These are phyloP conservation scores for Jacana jacana DNA, from an alignment of 2,113 vertebrate species.

Conservation along the genomic window DNA sequence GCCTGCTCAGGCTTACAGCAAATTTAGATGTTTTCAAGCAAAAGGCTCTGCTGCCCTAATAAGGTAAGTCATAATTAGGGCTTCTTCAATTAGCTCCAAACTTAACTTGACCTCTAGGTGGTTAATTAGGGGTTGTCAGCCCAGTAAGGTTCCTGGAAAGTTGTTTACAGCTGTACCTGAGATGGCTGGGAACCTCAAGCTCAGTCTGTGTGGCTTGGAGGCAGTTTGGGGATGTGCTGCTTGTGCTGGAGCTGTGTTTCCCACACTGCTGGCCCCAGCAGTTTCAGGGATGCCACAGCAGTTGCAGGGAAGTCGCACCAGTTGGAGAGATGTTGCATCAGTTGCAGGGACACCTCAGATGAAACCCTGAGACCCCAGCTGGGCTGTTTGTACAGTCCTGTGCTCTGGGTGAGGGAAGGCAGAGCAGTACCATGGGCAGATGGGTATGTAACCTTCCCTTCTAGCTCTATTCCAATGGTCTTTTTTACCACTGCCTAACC, in stretches of 20 bases:
- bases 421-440: rapidly evolving
- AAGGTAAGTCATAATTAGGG: not conserved
- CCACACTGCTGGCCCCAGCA: not conserved
- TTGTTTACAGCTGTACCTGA: not conserved
- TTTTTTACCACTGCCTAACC: not conserved
- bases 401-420: not conserved
- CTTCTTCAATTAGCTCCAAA: not conserved
- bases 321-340: no score
- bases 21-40: constrained; percentile 3
- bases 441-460: not conserved
- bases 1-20: not conserved
- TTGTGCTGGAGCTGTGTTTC: rapidly evolving
- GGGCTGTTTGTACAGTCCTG: not conserved
- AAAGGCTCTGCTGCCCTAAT: not conserved
- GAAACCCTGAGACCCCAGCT: rapidly evolving
- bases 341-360: not conserved
- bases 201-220: rapidly evolving
- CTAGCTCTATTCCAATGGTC: rapidly evolving
- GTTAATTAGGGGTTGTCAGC: not conserved
- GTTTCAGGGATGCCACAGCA: no score
- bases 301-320: no score
- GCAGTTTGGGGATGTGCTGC: not conserved
- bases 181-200: not conserved
- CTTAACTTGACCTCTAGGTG: not conserved
- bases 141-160: not conserved